Evolutionary conservation across 2,797 vertebrate genomes (phyloP), one percentile per base, ranked within the genome.

Genomic region (Oophaga sylvatica): DNA sequence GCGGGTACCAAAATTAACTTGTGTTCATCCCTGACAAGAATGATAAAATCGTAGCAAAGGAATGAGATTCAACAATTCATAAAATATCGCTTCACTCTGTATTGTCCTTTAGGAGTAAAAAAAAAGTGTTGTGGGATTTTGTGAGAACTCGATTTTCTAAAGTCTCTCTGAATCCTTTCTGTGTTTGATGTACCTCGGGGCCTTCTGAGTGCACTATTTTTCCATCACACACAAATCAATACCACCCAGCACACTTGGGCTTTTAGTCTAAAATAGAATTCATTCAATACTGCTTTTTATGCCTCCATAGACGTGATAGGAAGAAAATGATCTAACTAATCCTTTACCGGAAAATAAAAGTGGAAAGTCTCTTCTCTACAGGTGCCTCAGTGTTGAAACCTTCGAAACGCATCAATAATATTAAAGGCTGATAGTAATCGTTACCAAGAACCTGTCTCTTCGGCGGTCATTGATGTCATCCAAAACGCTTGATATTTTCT

Each of bases 201-300:
- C 57, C 77, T 79, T 83, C 67, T 78, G 88, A 86, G 76, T 86
- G 70, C 88, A 57, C 65, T 83, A 79, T 80, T 89, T 86, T 83
- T 83, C 84, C 84, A 89, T 89, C 88, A 83, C 80, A 78, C 67
- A 83, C 79, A 73, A 83, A 89, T 89, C 88, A 87, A 89, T 89
- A 89, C 57, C 80, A 63, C 65, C 84, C 80, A 59, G 80, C 62
- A 83, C 84, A 89, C 88, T 80, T 26, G 80, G 84, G 88, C 84
- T 89, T 89, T 87, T 89, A 86, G 84, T 79, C 73, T 83, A 80
- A 87, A 89, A 89, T 71, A 86, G 80, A 86, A 83, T 78, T 62
- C 70, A 83, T 89, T 83, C 84, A 86, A 79, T 83, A 78, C 70
- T 26, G 80, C 75, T 65, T 80, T 67, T 83, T 86, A 75, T 85